Percentiles rank a stretch among this genome's conserved stretches.
Conservation (phyloP, 2,797 vertebrate genomes). For the Threskiornis aethiopicus region DNA sequence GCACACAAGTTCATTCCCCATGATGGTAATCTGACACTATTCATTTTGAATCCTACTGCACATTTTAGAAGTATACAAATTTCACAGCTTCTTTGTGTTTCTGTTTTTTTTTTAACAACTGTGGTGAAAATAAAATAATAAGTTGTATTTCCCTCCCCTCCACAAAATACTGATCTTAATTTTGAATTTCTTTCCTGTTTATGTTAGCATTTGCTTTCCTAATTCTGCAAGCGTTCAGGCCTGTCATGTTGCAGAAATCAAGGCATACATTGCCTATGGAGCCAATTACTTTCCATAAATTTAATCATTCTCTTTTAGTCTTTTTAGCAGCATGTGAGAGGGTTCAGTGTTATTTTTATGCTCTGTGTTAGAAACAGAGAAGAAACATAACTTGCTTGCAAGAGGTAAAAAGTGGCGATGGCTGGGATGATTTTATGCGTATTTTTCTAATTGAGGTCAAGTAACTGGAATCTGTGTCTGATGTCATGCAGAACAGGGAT, state of each 20-base stretch:
- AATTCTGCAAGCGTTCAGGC: background rate
- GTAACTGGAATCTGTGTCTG: background rate
- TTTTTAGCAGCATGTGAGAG: background rate
- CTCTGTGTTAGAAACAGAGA: background rate
- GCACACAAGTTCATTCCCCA: background rate
- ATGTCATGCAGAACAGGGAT: background rate
- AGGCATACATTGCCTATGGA: background rate
- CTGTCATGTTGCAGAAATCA: background rate
- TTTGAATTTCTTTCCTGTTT: background rate
- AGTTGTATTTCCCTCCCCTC: background rate
- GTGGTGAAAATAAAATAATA: background rate
- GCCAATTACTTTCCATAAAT: background rate
- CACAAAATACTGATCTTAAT: background rate
- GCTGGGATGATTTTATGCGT: background rate
- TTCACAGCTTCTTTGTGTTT: background rate
- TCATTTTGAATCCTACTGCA: background rate
- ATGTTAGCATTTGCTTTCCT: background rate
- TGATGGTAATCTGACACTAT: background rate
- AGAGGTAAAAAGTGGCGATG: background rate
- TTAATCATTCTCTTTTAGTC: background rate
- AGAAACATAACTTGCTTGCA: background rate
- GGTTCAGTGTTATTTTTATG: background rate
- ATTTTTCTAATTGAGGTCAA: background rate
- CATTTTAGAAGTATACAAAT: background rate
- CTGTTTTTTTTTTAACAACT: background rate